phyloP scores from a whole-genome alignment of 1,140 invertebrate genomes.

The Drosophila punjabiensis region DNA sequence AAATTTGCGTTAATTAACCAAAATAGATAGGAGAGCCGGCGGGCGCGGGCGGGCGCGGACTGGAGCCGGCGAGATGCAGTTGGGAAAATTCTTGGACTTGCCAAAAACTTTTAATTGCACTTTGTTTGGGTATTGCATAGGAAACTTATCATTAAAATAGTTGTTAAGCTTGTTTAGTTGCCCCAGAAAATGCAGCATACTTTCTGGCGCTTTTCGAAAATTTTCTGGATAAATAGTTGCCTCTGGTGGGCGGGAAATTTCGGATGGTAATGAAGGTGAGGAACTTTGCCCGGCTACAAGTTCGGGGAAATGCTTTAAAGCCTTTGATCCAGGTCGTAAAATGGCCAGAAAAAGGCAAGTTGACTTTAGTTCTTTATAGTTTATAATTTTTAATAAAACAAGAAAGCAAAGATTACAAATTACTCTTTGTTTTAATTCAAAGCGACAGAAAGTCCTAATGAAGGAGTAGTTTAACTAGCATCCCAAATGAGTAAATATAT shows the following conservation, averaged over 20 bases:
- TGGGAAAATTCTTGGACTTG: constrained; percentile 43
- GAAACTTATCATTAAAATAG: constrained; percentile 72
- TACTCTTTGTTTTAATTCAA: background rate
- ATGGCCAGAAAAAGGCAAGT: background rate
- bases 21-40: constrained; percentile 20
- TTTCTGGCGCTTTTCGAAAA: constrained; percentile 27
- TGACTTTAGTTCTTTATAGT: background rate
- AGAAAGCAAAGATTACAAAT: background rate
- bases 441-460: background rate
- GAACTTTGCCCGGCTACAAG: background rate
- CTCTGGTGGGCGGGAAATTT: constrained; percentile 17
- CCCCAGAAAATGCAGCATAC: constrained; percentile 35
- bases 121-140: constrained; percentile 51
- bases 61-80: constrained; percentile 11
- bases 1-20: constrained; percentile 50
- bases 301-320: background rate
- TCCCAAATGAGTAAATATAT: background rate
- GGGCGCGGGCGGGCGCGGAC: constrained; percentile 1
- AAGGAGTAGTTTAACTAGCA: background rate
- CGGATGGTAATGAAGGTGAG: constrained; percentile 37
- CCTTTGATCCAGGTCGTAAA: background rate
- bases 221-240: constrained; percentile 51
- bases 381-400: background rate
- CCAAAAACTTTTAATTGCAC: constrained; percentile 71
- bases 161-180: constrained; percentile 53